phyloP scores from a whole-genome alignment of 2,797 vertebrate genomes.

The Protosalanx chinensis region DNA sequence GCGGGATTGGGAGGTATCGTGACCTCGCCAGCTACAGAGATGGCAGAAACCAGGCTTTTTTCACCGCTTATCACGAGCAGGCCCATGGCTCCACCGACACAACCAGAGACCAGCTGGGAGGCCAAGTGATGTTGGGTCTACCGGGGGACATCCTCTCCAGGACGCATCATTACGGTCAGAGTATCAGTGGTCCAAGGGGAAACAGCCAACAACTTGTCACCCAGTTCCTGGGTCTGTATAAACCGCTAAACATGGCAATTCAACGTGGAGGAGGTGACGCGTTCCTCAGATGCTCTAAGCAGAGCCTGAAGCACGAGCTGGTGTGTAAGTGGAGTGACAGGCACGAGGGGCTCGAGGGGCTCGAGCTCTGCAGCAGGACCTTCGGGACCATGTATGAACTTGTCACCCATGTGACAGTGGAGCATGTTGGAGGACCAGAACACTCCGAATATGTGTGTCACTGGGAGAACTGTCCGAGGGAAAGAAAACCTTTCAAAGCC shows the following conservation, averaged over 20 bases:
- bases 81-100: constrained; percentile 72
- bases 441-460: constrained; percentile 71
- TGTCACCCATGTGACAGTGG: constrained; percentile 78
- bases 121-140: constrained; percentile 75
- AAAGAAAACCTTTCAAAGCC: constrained; percentile 72
- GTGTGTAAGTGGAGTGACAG: constrained; percentile 76
- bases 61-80: constrained; percentile 74
- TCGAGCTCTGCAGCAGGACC: constrained; percentile 67
- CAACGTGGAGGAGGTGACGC: constrained; percentile 69
- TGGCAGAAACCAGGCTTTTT: constrained; percentile 71
- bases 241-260: constrained; percentile 71
- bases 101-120: constrained; percentile 62
- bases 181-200: constrained; percentile 66
- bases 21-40: constrained; percentile 73
- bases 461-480: constrained; percentile 74
- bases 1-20: constrained; percentile 71
- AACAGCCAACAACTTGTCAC: constrained; percentile 72
- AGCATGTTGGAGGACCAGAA: constrained; percentile 73
- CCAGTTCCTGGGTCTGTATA: constrained; percentile 73
- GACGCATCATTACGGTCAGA: constrained; percentile 69
- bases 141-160: constrained; percentile 72
- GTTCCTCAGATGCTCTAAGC: constrained; percentile 75
- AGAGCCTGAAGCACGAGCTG: constrained; percentile 70
- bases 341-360: constrained; percentile 64
- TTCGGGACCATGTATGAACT: constrained; percentile 80